Conservation (phyloP, 2,113 vertebrate species). For the Cavia porcellus region DNA sequence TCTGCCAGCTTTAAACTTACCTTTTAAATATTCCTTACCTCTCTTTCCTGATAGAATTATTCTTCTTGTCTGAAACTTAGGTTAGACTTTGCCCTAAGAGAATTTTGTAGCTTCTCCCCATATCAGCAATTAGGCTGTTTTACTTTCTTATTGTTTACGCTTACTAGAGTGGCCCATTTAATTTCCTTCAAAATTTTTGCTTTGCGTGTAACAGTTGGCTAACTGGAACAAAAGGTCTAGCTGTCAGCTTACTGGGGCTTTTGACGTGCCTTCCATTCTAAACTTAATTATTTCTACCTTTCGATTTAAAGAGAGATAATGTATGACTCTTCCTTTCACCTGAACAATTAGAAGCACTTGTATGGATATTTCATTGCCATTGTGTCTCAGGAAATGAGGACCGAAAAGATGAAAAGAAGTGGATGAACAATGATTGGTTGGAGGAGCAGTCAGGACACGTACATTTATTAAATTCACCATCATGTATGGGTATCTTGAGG, state of each 20-base stretch:
- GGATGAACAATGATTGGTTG: neutral
- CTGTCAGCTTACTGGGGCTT: neutral
- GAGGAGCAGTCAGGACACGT: neutral
- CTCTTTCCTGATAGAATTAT: neutral
- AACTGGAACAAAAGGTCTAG: neutral
- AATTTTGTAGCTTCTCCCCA: neutral
- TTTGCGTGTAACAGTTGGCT: neutral
- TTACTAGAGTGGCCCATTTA: neutral
- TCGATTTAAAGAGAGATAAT: neutral
- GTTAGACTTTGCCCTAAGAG: neutral
- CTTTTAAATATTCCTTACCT: neutral
- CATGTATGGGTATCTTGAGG: neutral
- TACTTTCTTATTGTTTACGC: neutral
- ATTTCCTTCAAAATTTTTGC: neutral
- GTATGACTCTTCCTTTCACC: neutral
- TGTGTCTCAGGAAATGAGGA: neutral
- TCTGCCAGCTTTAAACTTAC: neutral
- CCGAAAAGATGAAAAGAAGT: neutral
- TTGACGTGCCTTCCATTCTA: neutral
- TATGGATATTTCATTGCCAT: neutral
- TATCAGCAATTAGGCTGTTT: neutral
- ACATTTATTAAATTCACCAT: neutral
- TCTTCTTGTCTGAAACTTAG: neutral
- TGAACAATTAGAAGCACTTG: neutral
- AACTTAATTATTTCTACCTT: neutral